Evolutionary conservation across 2,113 vertebrate species (phyloP).

Genomic region (Nothoprocta pentlandii): DNA sequence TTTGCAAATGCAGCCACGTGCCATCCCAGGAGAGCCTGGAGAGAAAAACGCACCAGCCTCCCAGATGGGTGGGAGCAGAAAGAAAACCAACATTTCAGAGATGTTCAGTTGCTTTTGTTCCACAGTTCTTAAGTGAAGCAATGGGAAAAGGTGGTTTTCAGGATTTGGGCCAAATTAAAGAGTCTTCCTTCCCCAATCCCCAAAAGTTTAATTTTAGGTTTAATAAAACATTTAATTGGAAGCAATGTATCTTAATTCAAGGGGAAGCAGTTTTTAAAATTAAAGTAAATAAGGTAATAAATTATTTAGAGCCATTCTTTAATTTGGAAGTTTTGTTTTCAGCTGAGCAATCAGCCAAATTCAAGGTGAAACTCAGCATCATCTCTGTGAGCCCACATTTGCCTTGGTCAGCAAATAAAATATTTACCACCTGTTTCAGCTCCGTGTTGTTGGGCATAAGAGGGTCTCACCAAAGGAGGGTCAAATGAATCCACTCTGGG

Average conservation of each 20-base stretch:
- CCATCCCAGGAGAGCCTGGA: background rate
- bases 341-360: background rate
- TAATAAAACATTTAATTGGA: constrained; percentile 75
- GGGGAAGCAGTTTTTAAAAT: constrained; percentile 43
- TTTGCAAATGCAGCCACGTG: background rate
- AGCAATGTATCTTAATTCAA: constrained; percentile 64
- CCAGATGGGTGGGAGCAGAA: background rate
- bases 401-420: background rate
- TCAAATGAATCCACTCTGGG: background rate
- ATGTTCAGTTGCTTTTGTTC: background rate
- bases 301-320: constrained; percentile 63
- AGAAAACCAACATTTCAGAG: background rate
- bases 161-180: constrained; percentile 52
- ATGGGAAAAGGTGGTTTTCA: background rate
- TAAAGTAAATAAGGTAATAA: constrained; percentile 68
- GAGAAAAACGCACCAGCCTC: background rate
- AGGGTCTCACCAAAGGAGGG: background rate
- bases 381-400: background rate
- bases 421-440: background rate
- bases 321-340: constrained; percentile 48
- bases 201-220: constrained; percentile 68
- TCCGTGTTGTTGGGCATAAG: background rate
- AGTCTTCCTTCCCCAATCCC: constrained; percentile 42
- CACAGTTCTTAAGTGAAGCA: constrained; percentile 22
- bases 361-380: constrained; percentile 1